Percentiles rank a stretch among this genome's conserved stretches.
phyloP scores from a whole-genome alignment of 2,888 invertebrate species.

The Macrophya alboannulata region DNA sequence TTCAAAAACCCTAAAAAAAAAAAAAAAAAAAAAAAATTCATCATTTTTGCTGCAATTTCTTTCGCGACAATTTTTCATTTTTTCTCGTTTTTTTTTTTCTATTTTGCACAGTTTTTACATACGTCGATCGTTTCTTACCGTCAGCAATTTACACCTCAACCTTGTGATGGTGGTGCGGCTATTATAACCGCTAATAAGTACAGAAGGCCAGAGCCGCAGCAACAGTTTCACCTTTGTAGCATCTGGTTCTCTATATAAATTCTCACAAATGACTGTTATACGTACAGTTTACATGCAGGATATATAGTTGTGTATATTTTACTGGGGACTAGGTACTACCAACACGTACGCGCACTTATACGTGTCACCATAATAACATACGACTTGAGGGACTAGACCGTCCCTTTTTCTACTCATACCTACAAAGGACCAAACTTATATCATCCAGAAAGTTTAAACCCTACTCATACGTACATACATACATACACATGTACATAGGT shows the following conservation, averaged over 20 bases:
- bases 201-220: conserved; percentile 24
- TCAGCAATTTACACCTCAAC: not conserved
- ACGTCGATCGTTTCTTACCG: not conserved
- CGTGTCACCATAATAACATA: not conserved
- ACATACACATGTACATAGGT: not conserved
- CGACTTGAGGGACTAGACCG: not conserved
- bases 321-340: not conserved
- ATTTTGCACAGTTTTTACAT: not conserved
- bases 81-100: not conserved
- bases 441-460: not conserved
- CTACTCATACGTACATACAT: not conserved
- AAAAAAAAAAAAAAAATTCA: no score
- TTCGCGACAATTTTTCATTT: no score
- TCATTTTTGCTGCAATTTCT: no score
- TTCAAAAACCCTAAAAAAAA: not conserved
- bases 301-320: not conserved
- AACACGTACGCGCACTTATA: not conserved
- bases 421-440: not conserved
- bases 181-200: conserved; percentile 11
- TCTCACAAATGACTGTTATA: not conserved
- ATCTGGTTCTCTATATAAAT: not conserved
- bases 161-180: conserved; percentile 13
- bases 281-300: not conserved
- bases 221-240: conserved; percentile 6
- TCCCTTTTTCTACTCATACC: not conserved